A percentile compares a stretch with the other conserved stretches of the same genome.
Evolutionary conservation across 2,797 vertebrate genomes (phyloP).

Genomic region (Muscicapa comitata): DNA sequence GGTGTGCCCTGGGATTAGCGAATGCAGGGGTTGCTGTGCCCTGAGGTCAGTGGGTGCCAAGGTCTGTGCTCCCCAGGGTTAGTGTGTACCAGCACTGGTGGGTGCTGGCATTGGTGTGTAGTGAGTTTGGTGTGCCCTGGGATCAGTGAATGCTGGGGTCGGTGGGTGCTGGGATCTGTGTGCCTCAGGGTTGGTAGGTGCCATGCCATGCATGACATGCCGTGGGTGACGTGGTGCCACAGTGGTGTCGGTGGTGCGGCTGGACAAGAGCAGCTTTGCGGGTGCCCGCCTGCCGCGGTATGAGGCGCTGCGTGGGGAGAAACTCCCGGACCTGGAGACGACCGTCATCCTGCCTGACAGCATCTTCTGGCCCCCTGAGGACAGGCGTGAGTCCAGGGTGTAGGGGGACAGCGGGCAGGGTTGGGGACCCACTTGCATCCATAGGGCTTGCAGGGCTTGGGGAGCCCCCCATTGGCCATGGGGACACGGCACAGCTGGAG

Average conservation of each 20-base stretch:
- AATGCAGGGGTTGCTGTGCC: too few species aligned
- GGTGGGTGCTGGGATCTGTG: background rate
- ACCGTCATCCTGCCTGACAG: conserved; percentile 87
- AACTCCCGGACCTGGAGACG: conserved; percentile 86
- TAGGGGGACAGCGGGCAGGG: background rate
- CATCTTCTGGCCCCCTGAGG: conserved; percentile 78
- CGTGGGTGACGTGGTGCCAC: background rate
- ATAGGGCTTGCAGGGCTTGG: background rate
- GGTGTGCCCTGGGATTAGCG: too few species aligned
- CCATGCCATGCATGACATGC: background rate
- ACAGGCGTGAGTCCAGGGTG: conserved; percentile 58
- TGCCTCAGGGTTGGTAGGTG: background rate
- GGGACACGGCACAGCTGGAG: background rate
- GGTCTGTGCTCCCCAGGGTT: background rate
- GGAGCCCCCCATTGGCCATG: background rate
- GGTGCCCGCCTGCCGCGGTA: conserved; percentile 88
- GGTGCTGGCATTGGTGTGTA: background rate
- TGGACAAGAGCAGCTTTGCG: conserved; percentile 88
- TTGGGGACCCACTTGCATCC: background rate
- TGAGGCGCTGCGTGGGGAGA: conserved; percentile 84
- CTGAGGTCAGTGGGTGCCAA: background rate
- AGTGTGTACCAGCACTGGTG: background rate
- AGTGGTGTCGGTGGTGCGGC: conserved; percentile 92
- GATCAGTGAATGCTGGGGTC: background rate
- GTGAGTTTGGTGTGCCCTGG: background rate